Evolutionary conservation across 2,888 invertebrate genomes (phyloP), one percentile per base, ranked within the genome.

Genomic region (Eutolmus rufibarbis): DNA sequence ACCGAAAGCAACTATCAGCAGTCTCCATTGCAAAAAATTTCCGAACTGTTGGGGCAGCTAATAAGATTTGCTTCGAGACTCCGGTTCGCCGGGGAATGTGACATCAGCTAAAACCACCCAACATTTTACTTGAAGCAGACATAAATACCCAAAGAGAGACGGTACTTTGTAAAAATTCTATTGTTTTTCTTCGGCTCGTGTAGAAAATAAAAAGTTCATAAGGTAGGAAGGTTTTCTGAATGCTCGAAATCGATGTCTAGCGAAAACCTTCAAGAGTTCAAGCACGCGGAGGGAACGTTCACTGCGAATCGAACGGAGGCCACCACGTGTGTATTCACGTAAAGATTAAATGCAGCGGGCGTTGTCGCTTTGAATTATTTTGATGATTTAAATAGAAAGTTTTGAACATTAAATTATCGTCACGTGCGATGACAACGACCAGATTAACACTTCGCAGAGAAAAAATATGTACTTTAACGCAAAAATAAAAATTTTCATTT

Each of bases 51-150:
- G 40, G n/a, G 37, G 28, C 34, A n/a, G 37, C 56, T 86, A 86
- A 86, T 86, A 46, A 76, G 86, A 86, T 86, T 86, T 76, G 43
- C 46, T 31, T 51, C 28, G 51, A 79, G 51, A 79, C 51, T 28
- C 7, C 12, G 28, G 79, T 31, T 23, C 46, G 79, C 46, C 79
- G 23, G 46, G 5, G 23, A 28, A 82, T 34, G 16, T 57, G 82
- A 82, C 57, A 37, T 57, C 82, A 82, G 23, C 31, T n/a, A 34
- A 76, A 76, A 76, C 31, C 31, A 34, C 12, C 46, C 16, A 16
- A 51, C 46, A 51, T 51, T 16, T 14, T 5, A 16, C 46, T 51
- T 0, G 14, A 51, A 51, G 2, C 46, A n/a, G 46, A 51, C 16
- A 51, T 51, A 51, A n/a, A 51, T 16, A n/a, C 16, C 16, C 46